A percentile compares a stretch with the other conserved stretches of the same genome.
Conservation (phyloP, 2,888 invertebrate species). For the Microctonus aethiopoides region DNA sequence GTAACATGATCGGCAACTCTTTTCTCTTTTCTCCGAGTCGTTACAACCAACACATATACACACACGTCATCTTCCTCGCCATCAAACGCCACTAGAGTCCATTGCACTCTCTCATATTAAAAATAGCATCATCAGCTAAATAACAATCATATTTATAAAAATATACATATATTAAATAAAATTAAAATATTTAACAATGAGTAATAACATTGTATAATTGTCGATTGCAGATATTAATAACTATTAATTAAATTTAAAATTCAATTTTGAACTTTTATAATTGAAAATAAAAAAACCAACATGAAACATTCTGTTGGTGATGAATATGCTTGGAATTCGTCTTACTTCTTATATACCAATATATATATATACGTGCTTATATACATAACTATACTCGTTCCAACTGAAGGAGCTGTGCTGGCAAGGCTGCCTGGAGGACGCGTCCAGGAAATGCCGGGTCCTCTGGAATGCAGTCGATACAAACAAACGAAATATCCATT, state of each 20-base stretch:
- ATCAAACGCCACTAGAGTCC: conserved; percentile 21
- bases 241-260: background rate
- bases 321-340: conserved; percentile 13
- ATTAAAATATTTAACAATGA: background rate
- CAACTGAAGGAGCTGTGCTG: conserved; percentile 33
- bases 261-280: conserved; percentile 8
- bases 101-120: conserved; percentile 15
- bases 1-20: conserved; percentile 48
- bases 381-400: conserved; percentile 9
- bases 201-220: background rate
- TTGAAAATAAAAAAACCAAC: background rate
- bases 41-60: background rate
- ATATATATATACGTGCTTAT: background rate
- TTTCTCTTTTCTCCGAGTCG: background rate
- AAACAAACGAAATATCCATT: conserved; percentile 58
- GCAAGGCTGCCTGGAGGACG: conserved; percentile 61
- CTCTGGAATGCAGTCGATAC: conserved; percentile 60
- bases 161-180: background rate
- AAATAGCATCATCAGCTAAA: conserved; percentile 17
- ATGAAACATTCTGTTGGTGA: background rate
- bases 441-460: conserved; percentile 57
- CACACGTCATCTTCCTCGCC: conserved; percentile 21
- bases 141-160: conserved; percentile 1
- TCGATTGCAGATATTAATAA: background rate
- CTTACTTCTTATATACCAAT: background rate